Base-by-base conservation (phyloP, 2,888 invertebrate species). In the Parochlus steinenii region DNA sequence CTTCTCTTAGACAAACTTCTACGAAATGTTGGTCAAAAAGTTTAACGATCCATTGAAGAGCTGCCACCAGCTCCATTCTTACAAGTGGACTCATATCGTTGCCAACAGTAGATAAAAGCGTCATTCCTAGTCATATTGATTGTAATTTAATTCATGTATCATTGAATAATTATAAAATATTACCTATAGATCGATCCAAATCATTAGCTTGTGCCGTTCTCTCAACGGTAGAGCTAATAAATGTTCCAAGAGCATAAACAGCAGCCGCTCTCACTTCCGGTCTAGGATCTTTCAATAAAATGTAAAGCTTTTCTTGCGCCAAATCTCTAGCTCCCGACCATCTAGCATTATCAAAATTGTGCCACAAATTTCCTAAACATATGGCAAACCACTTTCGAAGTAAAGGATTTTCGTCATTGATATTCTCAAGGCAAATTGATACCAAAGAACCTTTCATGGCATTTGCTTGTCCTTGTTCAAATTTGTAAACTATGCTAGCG, bases 261-360 rank as follows among this genome's bases (percentile, higher is more conserved):
- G 86, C 81, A 2, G 93, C 85, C 8, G 93, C 90, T 39, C 97
- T 69, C 0, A 85, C 92, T 69, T 95, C 93, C 2, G 95, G 87
- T 28, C 77, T 71, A 3, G 71, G 65, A 61, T 93, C 90, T 40
- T 66, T 65, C 33, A 95, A 62, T 43, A 92, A 63, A 31, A 65
- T 70, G 51, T 77, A 83, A 8, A 97, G 67, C 58, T 95, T 93
- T 56, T 95, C 95, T 57, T 93, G 92, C n/a, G 95, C 93, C 46
- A 80, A 75, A 56, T 93, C 92, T 8, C 97, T 65, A 15, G 89
- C 93, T 12, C 92, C 97, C 39, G 86, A 86, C 95, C 97, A 95
- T 44, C 86, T 69, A 5, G 83, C 83, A 49, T 74, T 74, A 47
- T 87, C 85, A 53, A 76, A 85, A 51, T 81, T 78, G 48, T 82